Evolutionary conservation across 2,797 vertebrate species (phyloP).

Genomic region (Coregonus suidteri): DNA sequence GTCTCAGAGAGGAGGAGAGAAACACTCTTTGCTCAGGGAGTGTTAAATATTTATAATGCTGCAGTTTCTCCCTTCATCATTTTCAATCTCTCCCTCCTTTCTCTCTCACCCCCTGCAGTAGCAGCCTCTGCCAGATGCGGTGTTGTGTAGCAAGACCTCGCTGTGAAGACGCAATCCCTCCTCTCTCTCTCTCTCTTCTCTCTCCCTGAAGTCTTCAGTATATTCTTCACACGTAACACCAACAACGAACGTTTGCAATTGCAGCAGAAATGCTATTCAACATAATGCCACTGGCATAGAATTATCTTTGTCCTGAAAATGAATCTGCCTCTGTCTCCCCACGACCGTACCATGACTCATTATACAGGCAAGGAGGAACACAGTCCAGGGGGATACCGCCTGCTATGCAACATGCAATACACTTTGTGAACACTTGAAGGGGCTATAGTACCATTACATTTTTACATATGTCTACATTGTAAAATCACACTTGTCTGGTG

Average conservation of each 20-base stretch:
- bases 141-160: neutral
- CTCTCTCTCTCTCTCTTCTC: neutral
- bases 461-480: neutral
- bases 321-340: conserved; percentile 1
- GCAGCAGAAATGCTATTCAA: neutral
- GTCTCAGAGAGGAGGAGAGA: neutral
- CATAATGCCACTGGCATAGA: neutral
- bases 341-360: conserved; percentile 12
- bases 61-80: conserved; percentile 39
- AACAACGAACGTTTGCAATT: neutral
- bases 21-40: conserved; percentile 16
- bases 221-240: neutral
- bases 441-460: conserved; percentile 9
- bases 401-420: neutral
- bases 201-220: neutral
- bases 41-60: conserved; percentile 62
- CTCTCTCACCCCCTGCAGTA: neutral
- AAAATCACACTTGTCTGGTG: no score
- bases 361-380: conserved; percentile 20
- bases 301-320: conserved; percentile 6
- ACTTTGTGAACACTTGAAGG: conserved; percentile 51
- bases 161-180: neutral
- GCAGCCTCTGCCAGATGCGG: conserved; percentile 7
- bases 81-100: neutral
- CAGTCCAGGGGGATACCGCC: neutral